Base-by-base conservation (phyloP, 1,140 invertebrate species). In the Listronotus oregonensis region DNA sequence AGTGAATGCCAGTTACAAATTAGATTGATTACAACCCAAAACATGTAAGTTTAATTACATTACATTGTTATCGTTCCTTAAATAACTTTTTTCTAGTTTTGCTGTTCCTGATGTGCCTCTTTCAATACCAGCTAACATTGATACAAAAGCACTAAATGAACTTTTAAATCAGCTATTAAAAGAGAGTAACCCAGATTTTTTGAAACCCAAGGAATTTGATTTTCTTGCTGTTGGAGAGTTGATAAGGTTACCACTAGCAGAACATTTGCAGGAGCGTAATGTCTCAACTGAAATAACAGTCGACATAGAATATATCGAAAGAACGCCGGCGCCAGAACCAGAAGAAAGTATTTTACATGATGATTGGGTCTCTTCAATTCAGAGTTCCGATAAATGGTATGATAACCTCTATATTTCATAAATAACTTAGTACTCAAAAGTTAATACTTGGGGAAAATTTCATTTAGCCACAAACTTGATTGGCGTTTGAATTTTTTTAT, bases 361-460 rank as follows among this genome's bases (percentile, higher is more conserved):
- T 81, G 96, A 98, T 79, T 98, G 96, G 96, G 93, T 98, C 10
- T 90, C 91, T 50, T 89, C 92, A 39, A 88, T 96, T 18, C 86
- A 91, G 68, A 84, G 87, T 52, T 80, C 81, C 63, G 85, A 86
- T 21, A 88, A 90, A 81, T 96, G 91, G 90, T 76, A 72, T 59
- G 59, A 12, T 31, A 9, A 37, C 15, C 21, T 5, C 21, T 27
- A 27, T 27, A 27, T 27, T 27, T 27, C 2, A 3, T 3, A 27
- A 27, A 27, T 27, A 5, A 5, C 21, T 27, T 27, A 27, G 21
- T 27, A 27, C 2, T 27, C 5, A 27, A 27, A 27, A 27, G 2
- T 27, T 27, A 27, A 27, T n/a, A n/a, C n/a, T n/a, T n/a, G n/a
- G n/a, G n/a, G n/a, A n/a, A n/a, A n/a, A n/a, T n/a, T n/a, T n/a